Evolutionary conservation across 2,797 vertebrate species (phyloP).

Genomic region (Sebastes oblongus): DNA sequence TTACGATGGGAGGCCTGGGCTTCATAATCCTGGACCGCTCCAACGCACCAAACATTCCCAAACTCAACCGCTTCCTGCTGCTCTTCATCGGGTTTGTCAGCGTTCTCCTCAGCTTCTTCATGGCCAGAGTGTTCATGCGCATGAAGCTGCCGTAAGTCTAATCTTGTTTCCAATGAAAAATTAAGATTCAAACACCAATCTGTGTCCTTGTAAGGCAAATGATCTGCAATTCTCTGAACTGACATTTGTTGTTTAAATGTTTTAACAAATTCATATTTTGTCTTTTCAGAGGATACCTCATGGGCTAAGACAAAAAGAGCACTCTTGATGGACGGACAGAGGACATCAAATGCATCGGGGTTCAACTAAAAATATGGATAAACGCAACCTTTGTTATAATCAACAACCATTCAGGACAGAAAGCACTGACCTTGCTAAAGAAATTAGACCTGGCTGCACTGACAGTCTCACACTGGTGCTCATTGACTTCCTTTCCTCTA

Average conservation of each 20-base stretch:
- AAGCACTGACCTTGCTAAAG: conserved; percentile 49
- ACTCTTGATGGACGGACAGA: conserved; percentile 6
- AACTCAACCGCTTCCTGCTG: conserved; percentile 96
- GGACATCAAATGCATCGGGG: not conserved
- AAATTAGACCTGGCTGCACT: conserved; percentile 23
- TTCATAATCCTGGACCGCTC: conserved; percentile 99
- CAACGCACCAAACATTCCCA: conserved; percentile 98
- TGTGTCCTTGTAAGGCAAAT: not conserved
- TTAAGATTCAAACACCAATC: not conserved
- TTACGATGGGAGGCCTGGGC: conserved; percentile 98
- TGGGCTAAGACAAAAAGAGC: conserved; percentile 83
- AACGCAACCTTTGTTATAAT: conserved; percentile 16
- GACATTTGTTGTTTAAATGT: not conserved
- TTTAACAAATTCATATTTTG: conserved; percentile 3
- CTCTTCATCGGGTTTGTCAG: conserved; percentile 98
- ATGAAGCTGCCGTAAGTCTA: conserved; percentile 99
- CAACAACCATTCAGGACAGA: conserved; percentile 20
- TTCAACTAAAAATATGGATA: not conserved
- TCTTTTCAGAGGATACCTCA: conserved; percentile 92
- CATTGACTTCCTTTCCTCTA: conserved; percentile 16
- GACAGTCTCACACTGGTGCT: conserved; percentile 15
- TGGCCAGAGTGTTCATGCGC: conserved; percentile 99
- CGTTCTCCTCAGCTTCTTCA: conserved; percentile 98
- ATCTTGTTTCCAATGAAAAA: not conserved
- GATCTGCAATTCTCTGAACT: not conserved